Base-by-base conservation (phyloP, 2,888 invertebrate species). In the Cremastobaeus sp. region DNA sequence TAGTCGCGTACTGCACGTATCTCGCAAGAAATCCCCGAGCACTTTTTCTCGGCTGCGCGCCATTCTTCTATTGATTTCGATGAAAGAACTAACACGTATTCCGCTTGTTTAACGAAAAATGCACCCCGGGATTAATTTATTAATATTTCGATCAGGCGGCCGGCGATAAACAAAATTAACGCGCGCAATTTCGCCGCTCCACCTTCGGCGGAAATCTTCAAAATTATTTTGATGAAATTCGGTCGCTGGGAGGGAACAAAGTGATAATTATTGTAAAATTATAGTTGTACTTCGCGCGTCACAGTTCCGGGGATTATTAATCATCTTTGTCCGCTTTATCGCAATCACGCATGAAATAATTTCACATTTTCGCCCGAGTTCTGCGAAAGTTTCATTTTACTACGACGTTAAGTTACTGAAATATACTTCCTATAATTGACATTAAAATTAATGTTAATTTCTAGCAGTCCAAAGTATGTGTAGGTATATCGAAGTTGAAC, bases 51-150 rank as follows among this genome's bases (percentile, higher is more conserved):
- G 14, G 9, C 30, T 21, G 12, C 43, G 15, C 48, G 55, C 48
- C 57, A 50, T 20, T 64, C 48, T 18, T 30, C 55, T 50, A 70
- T 70, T 50, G 62, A 70, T 70, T 70, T 43, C 70, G n/a, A 62
- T 55, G 41, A 37, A 62, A 34, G 34, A 47, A 55, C 14, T 18
- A 50, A 52, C 34, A n/a, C 43, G 35, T 47, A 11, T 8, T 20
- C 17, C 25, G 5, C 20, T 64, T 25, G 32, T 39, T 52, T 43
- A 25, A 54, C 37, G 20, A 45, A 37, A 54, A 11, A 52, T n/a
- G n/a, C n/a, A n/a, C n/a, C n/a, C n/a, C n/a, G n/a, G n/a, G n/a
- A n/a, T n/a, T n/a, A n/a, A n/a, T n/a, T n/a, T n/a, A n/a, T n/a
- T n/a, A n/a, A n/a, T n/a, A n/a, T n/a, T n/a, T n/a, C n/a, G n/a